Conservation (phyloP, 1,140 invertebrate genomes). For the Drosophila sp. region DNA sequence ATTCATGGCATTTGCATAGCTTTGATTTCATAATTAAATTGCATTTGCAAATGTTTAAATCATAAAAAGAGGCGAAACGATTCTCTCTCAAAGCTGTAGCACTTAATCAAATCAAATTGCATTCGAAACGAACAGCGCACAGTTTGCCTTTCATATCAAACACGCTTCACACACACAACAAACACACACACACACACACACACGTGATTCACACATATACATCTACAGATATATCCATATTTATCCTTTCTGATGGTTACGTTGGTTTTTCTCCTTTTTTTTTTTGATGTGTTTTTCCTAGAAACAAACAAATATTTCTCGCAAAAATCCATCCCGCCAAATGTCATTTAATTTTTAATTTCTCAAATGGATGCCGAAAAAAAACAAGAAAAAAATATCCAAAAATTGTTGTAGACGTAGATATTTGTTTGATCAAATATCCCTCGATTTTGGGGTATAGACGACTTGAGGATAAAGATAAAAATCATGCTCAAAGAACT, state of each 20-base stretch:
- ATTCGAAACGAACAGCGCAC: conserved; percentile 5
- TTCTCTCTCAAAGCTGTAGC: conserved; percentile 16
- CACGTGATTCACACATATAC: background rate
- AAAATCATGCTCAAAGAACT: too few species aligned
- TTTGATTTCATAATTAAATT: conserved; percentile 9
- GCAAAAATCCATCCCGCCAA: conserved; percentile 30
- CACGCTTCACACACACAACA: background rate
- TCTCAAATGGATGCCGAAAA: conserved; percentile 52
- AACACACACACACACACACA: background rate
- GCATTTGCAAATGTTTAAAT: conserved; percentile 15
- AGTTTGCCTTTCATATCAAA: background rate
- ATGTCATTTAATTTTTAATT: conserved; percentile 55
- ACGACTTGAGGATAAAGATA: background rate
- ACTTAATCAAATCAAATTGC: conserved; percentile 39
- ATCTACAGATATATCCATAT: background rate
- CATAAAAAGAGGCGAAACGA: conserved; percentile 6
- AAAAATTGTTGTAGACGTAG: background rate
- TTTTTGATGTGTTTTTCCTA: conserved; percentile 4
- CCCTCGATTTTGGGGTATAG: background rate
- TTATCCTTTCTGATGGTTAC: conserved; percentile 3
- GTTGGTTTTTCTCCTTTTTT: conserved; percentile 5
- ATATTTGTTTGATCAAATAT: background rate
- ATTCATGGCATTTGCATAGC: background rate
- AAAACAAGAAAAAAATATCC: too few species aligned
- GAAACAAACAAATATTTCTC: conserved; percentile 13